Evolutionary conservation across 2,113 vertebrate species (phyloP).

Genomic region (Podiceps cristatus): DNA sequence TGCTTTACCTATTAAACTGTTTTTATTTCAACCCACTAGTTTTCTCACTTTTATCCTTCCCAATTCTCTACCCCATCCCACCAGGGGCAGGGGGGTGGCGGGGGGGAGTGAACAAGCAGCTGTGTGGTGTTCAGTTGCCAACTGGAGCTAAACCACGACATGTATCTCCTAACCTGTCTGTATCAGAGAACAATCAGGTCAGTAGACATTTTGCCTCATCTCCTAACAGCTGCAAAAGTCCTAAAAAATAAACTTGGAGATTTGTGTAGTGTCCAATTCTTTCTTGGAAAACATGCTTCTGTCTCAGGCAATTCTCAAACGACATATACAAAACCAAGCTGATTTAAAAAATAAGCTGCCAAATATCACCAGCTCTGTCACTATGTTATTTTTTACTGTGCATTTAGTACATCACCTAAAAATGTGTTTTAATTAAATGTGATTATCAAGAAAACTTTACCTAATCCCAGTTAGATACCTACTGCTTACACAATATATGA

Average conservation of each 20-base stretch:
- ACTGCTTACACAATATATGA: neutral
- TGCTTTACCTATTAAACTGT: too few relatives aligned
- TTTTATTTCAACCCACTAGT: too few relatives aligned
- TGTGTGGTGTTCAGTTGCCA: too few relatives aligned
- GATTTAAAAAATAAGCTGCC: neutral
- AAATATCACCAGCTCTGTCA: neutral
- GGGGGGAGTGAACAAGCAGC: too few relatives aligned
- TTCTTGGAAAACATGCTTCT: neutral
- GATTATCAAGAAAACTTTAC: neutral
- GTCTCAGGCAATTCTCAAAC: neutral
- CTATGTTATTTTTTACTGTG: neutral
- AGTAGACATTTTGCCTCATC: neutral
- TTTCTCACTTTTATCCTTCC: too few relatives aligned
- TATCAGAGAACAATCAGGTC: too few relatives aligned
- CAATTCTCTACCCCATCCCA: too few relatives aligned
- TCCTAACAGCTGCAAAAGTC: neutral
- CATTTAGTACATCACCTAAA: neutral
- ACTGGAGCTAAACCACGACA: too few relatives aligned
- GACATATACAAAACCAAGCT: neutral
- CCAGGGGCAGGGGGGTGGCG: too few relatives aligned
- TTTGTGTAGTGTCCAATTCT: neutral
- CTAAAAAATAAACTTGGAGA: neutral
- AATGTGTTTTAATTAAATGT: neutral
- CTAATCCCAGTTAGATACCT: neutral
- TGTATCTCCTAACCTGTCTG: too few relatives aligned